Evolutionary conservation across 2,113 vertebrate species (phyloP).

Genomic region (Pongo pygmaeus): DNA sequence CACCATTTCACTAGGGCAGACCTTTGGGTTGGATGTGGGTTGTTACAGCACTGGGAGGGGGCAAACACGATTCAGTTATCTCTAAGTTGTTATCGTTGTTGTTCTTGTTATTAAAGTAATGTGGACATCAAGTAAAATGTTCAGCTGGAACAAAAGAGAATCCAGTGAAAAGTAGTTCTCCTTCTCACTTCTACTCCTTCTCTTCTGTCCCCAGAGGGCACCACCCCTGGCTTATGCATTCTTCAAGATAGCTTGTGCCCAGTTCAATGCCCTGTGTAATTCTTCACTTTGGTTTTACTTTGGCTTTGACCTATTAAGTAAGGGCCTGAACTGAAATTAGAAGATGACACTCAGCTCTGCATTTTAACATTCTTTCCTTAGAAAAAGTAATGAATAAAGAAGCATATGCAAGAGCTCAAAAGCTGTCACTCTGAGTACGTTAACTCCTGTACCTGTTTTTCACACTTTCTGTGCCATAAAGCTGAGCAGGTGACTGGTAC

Average conservation of each 20-base stretch:
- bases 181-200: not conserved
- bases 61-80: not conserved
- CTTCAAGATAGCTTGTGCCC: not conserved
- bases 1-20: not conserved
- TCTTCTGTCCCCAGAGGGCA: not conserved
- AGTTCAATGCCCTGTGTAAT: not conserved
- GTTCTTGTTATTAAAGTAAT: not conserved
- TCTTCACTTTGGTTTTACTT: not conserved
- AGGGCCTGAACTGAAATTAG: conserved; percentile 24
- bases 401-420: not conserved
- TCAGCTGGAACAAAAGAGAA: not conserved
- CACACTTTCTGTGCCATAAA: conserved; percentile 42
- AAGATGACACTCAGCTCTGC: conserved; percentile 12
- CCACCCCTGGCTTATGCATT: not conserved
- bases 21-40: not conserved
- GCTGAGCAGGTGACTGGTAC: conserved; percentile 40
- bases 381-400: not conserved
- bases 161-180: not conserved
- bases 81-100: not conserved
- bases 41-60: not conserved
- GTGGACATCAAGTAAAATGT: not conserved
- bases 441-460: conserved; percentile 61
- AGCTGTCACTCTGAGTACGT: conserved; percentile 14
- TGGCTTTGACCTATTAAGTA: conserved; percentile 34
- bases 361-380: conserved; percentile 19